phyloP scores from a whole-genome alignment of 2,888 invertebrate genomes.

The Charanyca ferruginea region DNA sequence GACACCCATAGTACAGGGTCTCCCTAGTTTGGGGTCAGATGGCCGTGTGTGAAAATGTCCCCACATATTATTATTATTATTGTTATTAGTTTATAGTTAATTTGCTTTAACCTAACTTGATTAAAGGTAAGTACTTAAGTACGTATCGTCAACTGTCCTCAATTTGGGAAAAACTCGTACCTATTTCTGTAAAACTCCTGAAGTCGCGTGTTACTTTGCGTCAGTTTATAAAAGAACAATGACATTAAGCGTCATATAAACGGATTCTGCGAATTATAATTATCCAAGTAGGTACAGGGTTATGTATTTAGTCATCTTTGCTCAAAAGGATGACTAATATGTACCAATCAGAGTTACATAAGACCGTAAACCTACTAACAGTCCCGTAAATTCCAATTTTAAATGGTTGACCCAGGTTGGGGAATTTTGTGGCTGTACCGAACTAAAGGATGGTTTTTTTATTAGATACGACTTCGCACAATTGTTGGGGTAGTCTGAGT shows the following conservation, averaged over 20 bases:
- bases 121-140: too few relatives aligned
- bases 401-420: background rate
- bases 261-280: background rate
- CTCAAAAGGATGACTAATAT: background rate
- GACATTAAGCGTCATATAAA: constrained; percentile 20
- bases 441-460: background rate
- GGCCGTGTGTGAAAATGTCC: too few relatives aligned
- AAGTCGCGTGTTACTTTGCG: constrained; percentile 34
- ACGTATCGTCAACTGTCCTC: background rate
- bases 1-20: too few relatives aligned
- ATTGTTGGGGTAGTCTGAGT: background rate
- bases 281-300: background rate
- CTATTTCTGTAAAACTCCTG: background rate
- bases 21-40: too few relatives aligned
- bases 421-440: constrained; percentile 2
- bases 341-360: background rate
- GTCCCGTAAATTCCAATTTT: constrained; percentile 9
- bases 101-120: background rate
- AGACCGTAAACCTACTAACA: background rate
- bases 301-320: constrained; percentile 1
- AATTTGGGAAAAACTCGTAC: background rate
- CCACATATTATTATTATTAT: too few relatives aligned
- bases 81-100: background rate
- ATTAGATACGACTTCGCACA: background rate
- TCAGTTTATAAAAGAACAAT: constrained; percentile 20